Evolutionary conservation across 2,888 invertebrate species (phyloP).

Genomic region (Punctoribates punctum): DNA sequence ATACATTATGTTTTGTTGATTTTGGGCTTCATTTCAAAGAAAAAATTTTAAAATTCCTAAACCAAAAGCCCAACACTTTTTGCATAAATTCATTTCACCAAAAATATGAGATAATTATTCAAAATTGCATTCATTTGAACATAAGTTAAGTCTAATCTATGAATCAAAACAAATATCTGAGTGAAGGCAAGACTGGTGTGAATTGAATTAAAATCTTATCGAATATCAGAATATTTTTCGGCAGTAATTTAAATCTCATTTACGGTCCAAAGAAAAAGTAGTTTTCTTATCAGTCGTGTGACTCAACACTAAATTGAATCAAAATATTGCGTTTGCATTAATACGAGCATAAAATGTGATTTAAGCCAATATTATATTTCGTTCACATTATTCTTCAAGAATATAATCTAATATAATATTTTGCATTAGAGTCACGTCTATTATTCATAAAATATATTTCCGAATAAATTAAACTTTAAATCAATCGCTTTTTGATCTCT

Average conservation of each 20-base stretch:
- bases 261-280: neutral
- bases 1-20: too few relatives aligned
- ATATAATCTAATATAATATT: neutral
- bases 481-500: neutral
- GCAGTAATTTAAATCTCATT: conserved; percentile 17
- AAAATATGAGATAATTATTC: too few relatives aligned
- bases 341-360: neutral
- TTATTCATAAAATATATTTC: conserved; percentile 8
- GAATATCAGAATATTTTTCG: neutral
- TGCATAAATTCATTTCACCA: too few relatives aligned
- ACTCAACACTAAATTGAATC: conserved; percentile 9
- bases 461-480: neutral
- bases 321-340: conserved; percentile 16
- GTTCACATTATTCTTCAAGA: conserved; percentile 3
- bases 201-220: conserved; percentile 2
- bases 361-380: conserved; percentile 4
- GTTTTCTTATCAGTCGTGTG: neutral
- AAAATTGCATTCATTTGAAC: too few relatives aligned
- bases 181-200: too few relatives aligned
- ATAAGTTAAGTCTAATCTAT: too few relatives aligned
- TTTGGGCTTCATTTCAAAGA: too few relatives aligned
- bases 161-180: too few relatives aligned
- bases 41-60: too few relatives aligned
- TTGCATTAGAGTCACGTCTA: conserved; percentile 20
- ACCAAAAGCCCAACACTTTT: too few relatives aligned